These are phyloP conservation scores for Apodemia hepburni DNA, from an alignment of 2,888 invertebrate species.

Conservation along the genomic window DNA sequence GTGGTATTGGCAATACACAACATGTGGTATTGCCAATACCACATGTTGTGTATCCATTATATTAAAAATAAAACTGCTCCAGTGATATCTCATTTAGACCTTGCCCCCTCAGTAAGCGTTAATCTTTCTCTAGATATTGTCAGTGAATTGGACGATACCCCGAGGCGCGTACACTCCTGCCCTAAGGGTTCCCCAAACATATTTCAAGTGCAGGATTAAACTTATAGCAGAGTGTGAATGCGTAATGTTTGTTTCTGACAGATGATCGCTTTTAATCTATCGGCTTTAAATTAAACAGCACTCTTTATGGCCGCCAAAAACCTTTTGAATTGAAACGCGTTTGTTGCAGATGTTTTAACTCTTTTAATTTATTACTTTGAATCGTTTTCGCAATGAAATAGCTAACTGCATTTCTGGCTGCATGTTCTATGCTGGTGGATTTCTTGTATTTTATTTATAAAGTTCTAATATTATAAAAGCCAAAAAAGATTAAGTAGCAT, in stretches of 20 bases:
- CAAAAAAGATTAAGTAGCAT: too few species aligned
- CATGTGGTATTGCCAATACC: too few species aligned
- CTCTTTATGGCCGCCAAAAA: slow-evolving; percentile 49
- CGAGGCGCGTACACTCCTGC: slow-evolving; percentile 41
- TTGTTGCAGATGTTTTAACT: slow-evolving; percentile 42
- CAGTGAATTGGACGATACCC: slow-evolving; percentile 55
- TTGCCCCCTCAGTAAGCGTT: slow-evolving; percentile 43
- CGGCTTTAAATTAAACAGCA: slow-evolving; percentile 56
- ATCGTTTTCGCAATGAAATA: neutral
- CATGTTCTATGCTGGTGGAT: neutral
- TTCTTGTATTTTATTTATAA: too few species aligned
- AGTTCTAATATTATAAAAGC: too few species aligned
- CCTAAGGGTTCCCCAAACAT: slow-evolving; percentile 47
- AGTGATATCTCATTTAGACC: slow-evolving; percentile 35
- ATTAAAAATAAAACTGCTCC: slow-evolving; percentile 20
- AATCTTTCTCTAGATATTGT: slow-evolving; percentile 52
- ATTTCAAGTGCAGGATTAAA: slow-evolving; percentile 77
- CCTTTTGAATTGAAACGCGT: slow-evolving; percentile 57
- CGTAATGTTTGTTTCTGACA: slow-evolving; percentile 66
- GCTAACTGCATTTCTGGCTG: neutral
- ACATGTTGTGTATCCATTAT: too few species aligned
- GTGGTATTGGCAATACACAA: too few species aligned
- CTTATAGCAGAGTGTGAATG: slow-evolving; percentile 67
- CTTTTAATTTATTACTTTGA: slow-evolving; percentile 16
- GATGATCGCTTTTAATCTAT: slow-evolving; percentile 66